Conservation (phyloP, 2,888 invertebrate genomes). For the Lasioglossum villosulum region DNA sequence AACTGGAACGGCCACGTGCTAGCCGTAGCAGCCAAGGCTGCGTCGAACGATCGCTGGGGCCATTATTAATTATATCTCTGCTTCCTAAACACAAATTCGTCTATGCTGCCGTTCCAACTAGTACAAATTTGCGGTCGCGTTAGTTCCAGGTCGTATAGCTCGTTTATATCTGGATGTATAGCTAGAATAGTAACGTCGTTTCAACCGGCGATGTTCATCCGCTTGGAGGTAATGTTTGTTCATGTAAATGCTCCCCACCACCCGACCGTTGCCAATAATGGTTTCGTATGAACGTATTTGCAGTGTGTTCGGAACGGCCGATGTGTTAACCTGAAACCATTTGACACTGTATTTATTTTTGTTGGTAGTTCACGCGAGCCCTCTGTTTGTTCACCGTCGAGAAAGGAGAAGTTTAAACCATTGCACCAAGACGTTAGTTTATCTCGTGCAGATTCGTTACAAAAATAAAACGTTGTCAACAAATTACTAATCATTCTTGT, state of each 20-base stretch:
- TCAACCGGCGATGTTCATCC: conserved; percentile 50
- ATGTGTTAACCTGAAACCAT: conserved; percentile 21
- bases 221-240: conserved; percentile 50
- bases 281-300: conserved; percentile 34
- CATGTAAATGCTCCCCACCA: conserved; percentile 47
- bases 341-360: conserved; percentile 25
- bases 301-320: not conserved
- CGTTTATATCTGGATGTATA: conserved; percentile 39
- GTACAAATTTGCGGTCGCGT: conserved; percentile 58
- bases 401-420: not conserved
- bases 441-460: not conserved
- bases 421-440: not conserved
- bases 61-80: conserved; percentile 48
- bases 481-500: no score
- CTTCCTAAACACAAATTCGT: conserved; percentile 33
- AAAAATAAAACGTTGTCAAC: no score
- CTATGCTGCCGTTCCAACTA: conserved; percentile 33
- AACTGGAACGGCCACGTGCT: not conserved
- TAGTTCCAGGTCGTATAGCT: conserved; percentile 53
- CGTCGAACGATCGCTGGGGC: conserved; percentile 3
- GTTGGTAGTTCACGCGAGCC: not conserved
- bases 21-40: not conserved
- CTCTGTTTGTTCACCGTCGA: not conserved
- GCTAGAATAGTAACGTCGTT: conserved; percentile 46
- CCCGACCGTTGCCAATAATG: conserved; percentile 33